Conservation (phyloP, 2,888 invertebrate genomes). For the Malthinus flaveolus region DNA sequence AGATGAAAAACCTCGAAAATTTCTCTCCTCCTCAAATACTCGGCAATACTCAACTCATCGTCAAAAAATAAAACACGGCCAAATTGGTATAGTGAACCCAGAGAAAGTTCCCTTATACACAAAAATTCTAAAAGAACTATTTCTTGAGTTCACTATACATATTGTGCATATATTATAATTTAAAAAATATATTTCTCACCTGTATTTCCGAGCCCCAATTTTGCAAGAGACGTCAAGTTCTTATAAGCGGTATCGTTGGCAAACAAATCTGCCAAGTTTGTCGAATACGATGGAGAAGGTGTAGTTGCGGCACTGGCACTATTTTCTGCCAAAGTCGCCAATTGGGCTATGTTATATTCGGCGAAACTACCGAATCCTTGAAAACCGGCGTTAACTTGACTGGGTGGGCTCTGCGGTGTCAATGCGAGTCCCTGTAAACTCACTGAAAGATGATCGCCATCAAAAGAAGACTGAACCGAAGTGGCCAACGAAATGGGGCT, state of each 20-base stretch:
- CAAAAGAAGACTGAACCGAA: slow-evolving; percentile 77
- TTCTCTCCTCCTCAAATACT: no score
- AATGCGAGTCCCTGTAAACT: slow-evolving; percentile 47
- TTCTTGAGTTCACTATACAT: no score
- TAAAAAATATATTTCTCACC: slow-evolving; percentile 56
- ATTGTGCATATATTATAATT: no score
- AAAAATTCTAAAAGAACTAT: no score
- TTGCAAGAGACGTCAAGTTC: slow-evolving; percentile 87
- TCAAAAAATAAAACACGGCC: no score
- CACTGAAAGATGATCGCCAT: slow-evolving; percentile 67
- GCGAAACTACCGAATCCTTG: slow-evolving; percentile 73
- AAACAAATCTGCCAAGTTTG: slow-evolving; percentile 74
- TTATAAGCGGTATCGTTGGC: slow-evolving; percentile 81
- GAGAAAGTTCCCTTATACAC: no score
- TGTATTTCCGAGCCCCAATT: slow-evolving; percentile 72
- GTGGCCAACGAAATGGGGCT: slow-evolving; percentile 69
- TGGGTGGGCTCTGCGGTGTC: slow-evolving; percentile 46
- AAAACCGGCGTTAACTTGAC: slow-evolving; percentile 39
- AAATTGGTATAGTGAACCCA: no score
- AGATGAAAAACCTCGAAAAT: no score
- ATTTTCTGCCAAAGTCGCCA: slow-evolving; percentile 82
- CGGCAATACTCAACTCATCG: no score
- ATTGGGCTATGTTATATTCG: slow-evolving; percentile 83
- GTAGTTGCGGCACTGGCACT: slow-evolving; percentile 48
- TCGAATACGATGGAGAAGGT: slow-evolving; percentile 66